A percentile compares a stretch with the other conserved stretches of the same genome.
Evolutionary conservation across 2,797 vertebrate genomes (phyloP).

Genomic region (Nasua narica): DNA sequence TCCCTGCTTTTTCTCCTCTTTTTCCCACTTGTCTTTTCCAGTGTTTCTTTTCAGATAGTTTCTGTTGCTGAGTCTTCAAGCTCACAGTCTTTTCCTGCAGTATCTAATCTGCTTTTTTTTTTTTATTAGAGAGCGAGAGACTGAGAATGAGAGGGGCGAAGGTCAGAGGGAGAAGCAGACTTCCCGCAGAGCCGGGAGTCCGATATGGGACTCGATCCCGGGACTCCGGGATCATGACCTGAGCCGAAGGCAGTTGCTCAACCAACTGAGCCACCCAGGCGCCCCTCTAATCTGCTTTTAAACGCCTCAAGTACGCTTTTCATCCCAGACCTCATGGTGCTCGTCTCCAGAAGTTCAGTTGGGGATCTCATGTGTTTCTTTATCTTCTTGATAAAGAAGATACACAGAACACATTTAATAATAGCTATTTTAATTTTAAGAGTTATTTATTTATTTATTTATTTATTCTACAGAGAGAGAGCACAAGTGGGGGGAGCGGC

Average conservation of each 20-base stretch:
- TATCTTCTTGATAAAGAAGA: neutral
- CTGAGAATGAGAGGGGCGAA: too few species aligned
- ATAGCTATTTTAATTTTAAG: neutral
- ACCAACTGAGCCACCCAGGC: too few species aligned
- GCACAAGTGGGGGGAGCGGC: neutral
- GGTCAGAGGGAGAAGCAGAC: too few species aligned
- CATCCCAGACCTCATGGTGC: neutral
- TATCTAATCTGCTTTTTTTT: neutral
- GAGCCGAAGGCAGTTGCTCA: too few species aligned
- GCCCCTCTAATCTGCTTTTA: too few species aligned
- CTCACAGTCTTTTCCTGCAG: neutral
- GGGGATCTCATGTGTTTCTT: neutral
- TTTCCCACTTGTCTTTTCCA: neutral
- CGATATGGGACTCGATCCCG: too few species aligned
- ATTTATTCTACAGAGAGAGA: neutral
- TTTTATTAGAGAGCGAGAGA: too few species aligned
- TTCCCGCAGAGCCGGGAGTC: too few species aligned
- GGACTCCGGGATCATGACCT: too few species aligned
- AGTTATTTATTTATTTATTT: too few species aligned
- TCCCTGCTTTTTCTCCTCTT: neutral
- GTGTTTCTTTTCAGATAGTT: neutral
- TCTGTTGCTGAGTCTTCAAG: neutral
- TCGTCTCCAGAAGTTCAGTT: neutral
- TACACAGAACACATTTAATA: neutral
- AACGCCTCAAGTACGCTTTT: neutral